Conservation (phyloP, 2,888 invertebrate genomes). For the Perizoma affinitatum region DNA sequence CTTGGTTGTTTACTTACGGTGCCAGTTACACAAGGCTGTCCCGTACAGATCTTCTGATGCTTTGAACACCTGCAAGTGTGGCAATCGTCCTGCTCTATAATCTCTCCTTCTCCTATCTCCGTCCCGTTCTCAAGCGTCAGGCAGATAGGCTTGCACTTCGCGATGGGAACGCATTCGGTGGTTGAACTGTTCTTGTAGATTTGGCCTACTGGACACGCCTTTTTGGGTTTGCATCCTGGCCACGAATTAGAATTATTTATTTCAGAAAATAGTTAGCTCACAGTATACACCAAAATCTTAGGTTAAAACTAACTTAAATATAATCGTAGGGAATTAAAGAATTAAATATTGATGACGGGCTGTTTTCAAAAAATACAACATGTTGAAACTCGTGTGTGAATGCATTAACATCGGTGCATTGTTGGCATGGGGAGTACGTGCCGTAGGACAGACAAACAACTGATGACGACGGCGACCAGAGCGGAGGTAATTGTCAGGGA, state of each 20-base stretch:
- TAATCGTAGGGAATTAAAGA: too few species aligned
- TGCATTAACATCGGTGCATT: too few species aligned
- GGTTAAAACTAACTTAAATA: too few species aligned
- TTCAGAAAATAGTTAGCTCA: too few species aligned
- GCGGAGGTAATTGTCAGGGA: too few species aligned
- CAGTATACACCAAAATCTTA: too few species aligned
- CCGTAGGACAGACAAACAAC: too few species aligned
- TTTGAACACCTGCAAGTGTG: slow-evolving; percentile 91
- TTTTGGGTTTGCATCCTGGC: slow-evolving; percentile 88
- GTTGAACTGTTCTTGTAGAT: slow-evolving; percentile 89
- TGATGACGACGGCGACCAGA: too few species aligned
- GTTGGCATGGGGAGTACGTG: too few species aligned
- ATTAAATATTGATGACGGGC: too few species aligned
- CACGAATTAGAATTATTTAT: neutral
- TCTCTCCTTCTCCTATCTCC: slow-evolving; percentile 90
- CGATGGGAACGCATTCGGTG: slow-evolving; percentile 89
- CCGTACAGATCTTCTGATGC: slow-evolving; percentile 87
- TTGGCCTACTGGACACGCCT: slow-evolving; percentile 88
- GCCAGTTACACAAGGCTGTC: slow-evolving; percentile 86
- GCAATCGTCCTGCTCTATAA: slow-evolving; percentile 90
- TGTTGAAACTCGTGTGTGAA: too few species aligned
- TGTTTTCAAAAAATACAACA: too few species aligned
- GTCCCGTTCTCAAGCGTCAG: slow-evolving; percentile 86
- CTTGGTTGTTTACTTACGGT: slow-evolving; percentile 47
- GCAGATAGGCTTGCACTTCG: slow-evolving; percentile 89